Percentiles rank a stretch among this genome's conserved stretches.
Conservation (phyloP, 2,797 vertebrate species). For the Podarcis siculus region DNA sequence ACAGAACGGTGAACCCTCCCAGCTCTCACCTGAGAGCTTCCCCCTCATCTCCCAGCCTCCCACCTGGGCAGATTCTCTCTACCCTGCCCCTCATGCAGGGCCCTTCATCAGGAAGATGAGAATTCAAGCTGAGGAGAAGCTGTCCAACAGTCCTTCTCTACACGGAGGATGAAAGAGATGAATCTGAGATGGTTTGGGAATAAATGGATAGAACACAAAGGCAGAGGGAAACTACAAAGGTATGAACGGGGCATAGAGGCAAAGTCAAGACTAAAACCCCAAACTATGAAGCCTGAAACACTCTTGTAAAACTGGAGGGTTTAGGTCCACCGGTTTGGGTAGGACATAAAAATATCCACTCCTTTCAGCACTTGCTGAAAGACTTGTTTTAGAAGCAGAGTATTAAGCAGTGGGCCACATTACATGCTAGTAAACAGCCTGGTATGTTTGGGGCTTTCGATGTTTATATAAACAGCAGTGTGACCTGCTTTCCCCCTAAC, state of each 20-base stretch:
- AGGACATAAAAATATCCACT: not conserved
- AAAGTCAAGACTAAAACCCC: not conserved
- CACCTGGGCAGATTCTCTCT: no score
- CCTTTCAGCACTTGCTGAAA: not conserved
- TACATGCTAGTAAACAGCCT: not conserved
- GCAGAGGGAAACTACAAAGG: not conserved
- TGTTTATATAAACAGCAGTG: not conserved
- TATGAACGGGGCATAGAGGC: not conserved
- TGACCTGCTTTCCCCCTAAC: conserved; percentile 26
- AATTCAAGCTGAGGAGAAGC: conserved; percentile 57
- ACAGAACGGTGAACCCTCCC: no score
- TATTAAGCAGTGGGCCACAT: not conserved
- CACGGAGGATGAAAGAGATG: conserved; percentile 55
- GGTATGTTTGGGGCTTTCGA: not conserved
- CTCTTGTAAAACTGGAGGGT: not conserved
- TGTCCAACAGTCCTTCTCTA: conserved; percentile 49
- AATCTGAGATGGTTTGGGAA: not conserved
- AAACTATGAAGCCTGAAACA: not conserved
- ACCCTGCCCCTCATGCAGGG: no score
- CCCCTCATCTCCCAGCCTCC: no score
- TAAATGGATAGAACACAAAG: not conserved
- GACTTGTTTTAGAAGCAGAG: conserved; percentile 1
- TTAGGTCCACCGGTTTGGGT: not conserved
- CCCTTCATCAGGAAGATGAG: conserved; percentile 40
- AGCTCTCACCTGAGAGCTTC: no score